Base-by-base conservation (phyloP, 1,140 invertebrate genomes). In the Lycorma delicatula region DNA sequence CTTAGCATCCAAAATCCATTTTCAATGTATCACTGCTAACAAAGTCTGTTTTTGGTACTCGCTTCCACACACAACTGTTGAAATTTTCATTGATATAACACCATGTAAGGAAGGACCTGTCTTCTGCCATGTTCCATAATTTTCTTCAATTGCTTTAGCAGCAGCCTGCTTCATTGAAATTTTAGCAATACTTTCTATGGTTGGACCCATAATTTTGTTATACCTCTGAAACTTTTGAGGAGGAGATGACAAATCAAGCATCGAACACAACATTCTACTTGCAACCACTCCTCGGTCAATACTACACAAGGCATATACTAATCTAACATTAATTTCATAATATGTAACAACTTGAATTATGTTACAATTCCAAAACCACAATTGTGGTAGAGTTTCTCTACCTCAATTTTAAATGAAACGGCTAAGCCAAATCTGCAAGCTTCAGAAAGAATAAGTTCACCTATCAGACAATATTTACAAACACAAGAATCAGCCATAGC, bases 1-100 rank as follows among this genome's bases (percentile, higher is more conserved):
- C 2, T 20, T 38, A 46, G 50, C 57, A 7, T 31, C 27, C 44
- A 48, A 53, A 46, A 58, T 53, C 62, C 38, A 63, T 59, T 58
- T 63, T 56, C n/a, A 65, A 49, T 20, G 54, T 36, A 11, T 50
- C 16, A 56, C 56, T 60, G 46, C 47, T 52, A 49, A 59, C 57
- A 48, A 65, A 66, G 6, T 48, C 44, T 48, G 55, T 31, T 38
- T 67, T 67, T 28, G 61, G 61, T 46, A 56, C 55, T 41, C 46
- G 56, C n/a, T 56, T 51, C 66, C 63, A 65, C 50, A 65, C 60
- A 52, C 60, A 29, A 27, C 29, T 49, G 58, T 66, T 59, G 13
- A 66, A 51, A 41, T 54, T 56, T 44, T 64, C 63, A 54, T 61
- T 64, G 54, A 25, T 3, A 60, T 38, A 9, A 63, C 51, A 5